These are phyloP conservation scores for Meiosimyza decipiens DNA, from an alignment of 2,888 invertebrate genomes.

Conservation along the genomic window DNA sequence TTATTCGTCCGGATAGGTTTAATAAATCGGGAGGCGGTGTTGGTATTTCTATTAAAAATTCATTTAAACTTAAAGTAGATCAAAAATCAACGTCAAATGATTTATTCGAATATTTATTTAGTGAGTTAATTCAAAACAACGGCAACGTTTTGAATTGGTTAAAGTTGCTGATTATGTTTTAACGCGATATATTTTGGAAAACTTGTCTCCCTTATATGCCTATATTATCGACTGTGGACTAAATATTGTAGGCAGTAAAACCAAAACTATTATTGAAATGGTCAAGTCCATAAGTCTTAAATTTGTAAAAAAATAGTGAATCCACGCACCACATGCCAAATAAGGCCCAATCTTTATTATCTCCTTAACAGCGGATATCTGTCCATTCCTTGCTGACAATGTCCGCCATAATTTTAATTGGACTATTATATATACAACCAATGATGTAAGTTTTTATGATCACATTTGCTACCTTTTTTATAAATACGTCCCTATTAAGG, in stretches of 20 bases:
- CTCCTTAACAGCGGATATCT: neutral
- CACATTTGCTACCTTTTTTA: no score
- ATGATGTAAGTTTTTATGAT: conserved; percentile 10
- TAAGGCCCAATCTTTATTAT: neutral
- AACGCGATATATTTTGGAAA: no score
- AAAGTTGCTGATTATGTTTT: neutral
- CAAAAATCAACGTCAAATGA: neutral
- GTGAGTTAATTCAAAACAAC: neutral
- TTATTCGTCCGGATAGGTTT: conserved; percentile 1
- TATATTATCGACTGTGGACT: no score
- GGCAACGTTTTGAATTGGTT: neutral
- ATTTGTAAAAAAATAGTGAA: neutral
- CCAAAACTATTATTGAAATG: neutral
- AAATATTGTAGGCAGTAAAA: neutral
- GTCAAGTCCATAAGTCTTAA: neutral
- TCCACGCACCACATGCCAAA: neutral
- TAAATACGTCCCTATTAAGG: no score
- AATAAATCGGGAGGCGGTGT: conserved; percentile 5
- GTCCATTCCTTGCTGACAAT: neutral
- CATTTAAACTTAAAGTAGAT: no score
- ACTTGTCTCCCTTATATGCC: no score
- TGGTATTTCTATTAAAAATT: neutral
- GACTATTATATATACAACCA: neutral
- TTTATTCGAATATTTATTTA: neutral
- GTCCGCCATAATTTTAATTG: neutral